Evolutionary conservation across 2,797 vertebrate species (phyloP), one percentile per base, ranked within the genome.

Genomic region (Dendrocincla fuliginosa): DNA sequence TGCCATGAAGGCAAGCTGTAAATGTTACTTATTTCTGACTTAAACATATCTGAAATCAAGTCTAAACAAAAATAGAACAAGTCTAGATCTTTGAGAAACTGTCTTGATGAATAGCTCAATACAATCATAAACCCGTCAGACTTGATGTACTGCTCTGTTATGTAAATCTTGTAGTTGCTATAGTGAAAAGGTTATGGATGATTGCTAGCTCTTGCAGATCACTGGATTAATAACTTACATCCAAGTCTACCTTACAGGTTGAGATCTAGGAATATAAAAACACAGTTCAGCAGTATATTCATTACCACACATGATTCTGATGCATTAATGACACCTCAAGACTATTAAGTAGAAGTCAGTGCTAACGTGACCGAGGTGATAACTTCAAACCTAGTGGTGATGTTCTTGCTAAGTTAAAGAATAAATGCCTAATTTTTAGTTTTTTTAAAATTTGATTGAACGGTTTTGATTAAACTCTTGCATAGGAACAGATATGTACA

Each of bases 21-120:
- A 91, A 71, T 12, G 19, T 86, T 97, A 67, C 75, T 91, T 95
- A 76, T 95, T 96, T 97, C 82, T 91, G 68, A 79, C 35, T 94
- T 87, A 61, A 61, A 42, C 39, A 11, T 73, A 87, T 89, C 81
- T 64, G 82, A 96, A 96, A 95, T 77, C 55, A 90, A 57, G 57
- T 75, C 87, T 78, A 91, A 94, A 91, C 32, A 95, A 86, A 94
- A 85, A 61, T 37, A 92, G 80, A 73, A 10, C 50, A 61, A 78
- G 82, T 84, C 81, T 90, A 92, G 61, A 79, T 95, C 76, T 85
- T 64, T 80, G 74, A 81, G 86, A 88, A 95, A 91, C 28, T 83
- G 53, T 78, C 91, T 93, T 95, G 96, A 95, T 93, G 28, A 95
- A 96, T 94, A 87, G 80, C 82, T 94, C 70, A 52, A 91, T 90